Evolutionary conservation across 2,113 vertebrate species (phyloP).

Genomic region (Ascaphus truei): DNA sequence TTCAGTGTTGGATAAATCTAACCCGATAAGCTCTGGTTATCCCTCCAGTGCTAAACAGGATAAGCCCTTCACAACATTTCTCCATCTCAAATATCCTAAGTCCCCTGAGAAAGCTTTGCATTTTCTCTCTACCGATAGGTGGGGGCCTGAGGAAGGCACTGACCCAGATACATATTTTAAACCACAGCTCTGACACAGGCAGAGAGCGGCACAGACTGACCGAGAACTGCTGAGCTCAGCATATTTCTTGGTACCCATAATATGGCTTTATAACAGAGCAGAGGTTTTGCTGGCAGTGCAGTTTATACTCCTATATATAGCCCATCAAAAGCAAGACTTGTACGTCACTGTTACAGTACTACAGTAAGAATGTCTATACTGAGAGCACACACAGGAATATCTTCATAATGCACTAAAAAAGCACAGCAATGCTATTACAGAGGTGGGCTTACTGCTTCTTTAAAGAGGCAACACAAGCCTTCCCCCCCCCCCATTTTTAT

Average conservation of each 20-base stretch:
- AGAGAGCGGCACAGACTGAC: not conserved
- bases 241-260: not conserved
- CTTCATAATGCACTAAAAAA: too few relatives aligned
- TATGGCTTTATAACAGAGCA: not conserved
- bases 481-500: too few relatives aligned
- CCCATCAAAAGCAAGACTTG: not conserved
- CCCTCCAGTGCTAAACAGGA: not conserved
- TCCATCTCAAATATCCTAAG: slow-evolving; percentile 1
- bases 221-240: slow-evolving; percentile 12
- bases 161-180: slow-evolving; percentile 22
- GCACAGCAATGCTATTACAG: too few relatives aligned
- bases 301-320: not conserved
- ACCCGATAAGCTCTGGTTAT: too few relatives aligned
- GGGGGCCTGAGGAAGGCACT: not conserved
- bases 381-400: too few relatives aligned
- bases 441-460: too few relatives aligned
- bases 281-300: not conserved
- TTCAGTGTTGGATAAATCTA: too few relatives aligned
- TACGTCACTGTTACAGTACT: not conserved
- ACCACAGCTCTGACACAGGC: not conserved
- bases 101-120: not conserved
- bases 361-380: too few relatives aligned
- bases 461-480: too few relatives aligned
- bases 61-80: too few relatives aligned
- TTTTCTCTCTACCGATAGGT: not conserved